These are phyloP conservation scores for Oxytorus armatus DNA, from an alignment of 2,888 invertebrate genomes.

Conservation along the genomic window DNA sequence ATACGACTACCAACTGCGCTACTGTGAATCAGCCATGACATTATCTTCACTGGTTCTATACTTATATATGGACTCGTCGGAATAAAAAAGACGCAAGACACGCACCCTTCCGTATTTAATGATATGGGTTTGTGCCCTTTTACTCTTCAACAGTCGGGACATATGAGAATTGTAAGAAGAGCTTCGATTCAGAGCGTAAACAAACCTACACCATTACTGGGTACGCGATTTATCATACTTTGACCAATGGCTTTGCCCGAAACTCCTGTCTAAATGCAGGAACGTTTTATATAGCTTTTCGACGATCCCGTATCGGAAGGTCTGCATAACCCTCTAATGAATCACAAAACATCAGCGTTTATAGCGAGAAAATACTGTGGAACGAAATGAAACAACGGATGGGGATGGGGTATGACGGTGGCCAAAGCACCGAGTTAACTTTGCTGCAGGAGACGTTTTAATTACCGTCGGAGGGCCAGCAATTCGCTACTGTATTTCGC, in stretches of 20 bases:
- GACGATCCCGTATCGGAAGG: slow-evolving; percentile 23
- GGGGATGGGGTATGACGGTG: slow-evolving; percentile 42
- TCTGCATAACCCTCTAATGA: slow-evolving; percentile 13
- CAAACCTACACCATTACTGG: slow-evolving; percentile 42
- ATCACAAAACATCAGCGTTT: slow-evolving; percentile 51
- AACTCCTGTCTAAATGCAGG: background rate
- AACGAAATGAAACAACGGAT: slow-evolving; percentile 55
- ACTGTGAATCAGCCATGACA: slow-evolving; percentile 10
- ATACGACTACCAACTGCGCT: background rate
- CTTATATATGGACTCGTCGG: background rate
- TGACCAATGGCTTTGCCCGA: slow-evolving; percentile 23
- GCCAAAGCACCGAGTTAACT: slow-evolving; percentile 67
- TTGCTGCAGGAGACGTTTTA: slow-evolving; percentile 80
- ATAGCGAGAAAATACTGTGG: slow-evolving; percentile 38
- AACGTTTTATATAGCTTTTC: background rate
- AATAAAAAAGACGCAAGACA: background rate
- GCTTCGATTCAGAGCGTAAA: slow-evolving; percentile 44
- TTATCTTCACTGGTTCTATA: background rate
- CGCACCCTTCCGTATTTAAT: background rate
- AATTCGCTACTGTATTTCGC: slow-evolving; percentile 75
- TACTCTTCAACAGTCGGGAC: background rate
- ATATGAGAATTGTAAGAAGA: background rate
- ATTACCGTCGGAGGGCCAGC: slow-evolving; percentile 76
- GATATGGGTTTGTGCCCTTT: background rate
- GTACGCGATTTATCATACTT: slow-evolving; percentile 55